Evolutionary conservation across 2,888 invertebrate species (phyloP).

Genomic region (Ptychoptera albimana): DNA sequence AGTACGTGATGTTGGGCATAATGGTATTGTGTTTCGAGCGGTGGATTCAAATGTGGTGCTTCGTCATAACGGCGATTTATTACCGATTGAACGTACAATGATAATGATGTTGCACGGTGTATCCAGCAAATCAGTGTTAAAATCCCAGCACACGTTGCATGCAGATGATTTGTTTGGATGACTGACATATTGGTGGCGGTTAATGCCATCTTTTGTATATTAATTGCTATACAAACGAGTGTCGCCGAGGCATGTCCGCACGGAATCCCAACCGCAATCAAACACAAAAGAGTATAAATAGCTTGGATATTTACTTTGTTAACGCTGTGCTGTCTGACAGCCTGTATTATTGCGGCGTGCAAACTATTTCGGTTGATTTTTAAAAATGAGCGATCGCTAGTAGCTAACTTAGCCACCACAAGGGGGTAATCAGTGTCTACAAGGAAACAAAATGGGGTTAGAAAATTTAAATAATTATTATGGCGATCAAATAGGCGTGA

Average conservation of each 20-base stretch:
- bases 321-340: constrained; percentile 32
- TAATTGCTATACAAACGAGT: constrained; percentile 40
- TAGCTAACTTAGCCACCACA: constrained; percentile 24
- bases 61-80: constrained; percentile 38
- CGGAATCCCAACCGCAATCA: constrained; percentile 40
- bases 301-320: constrained; percentile 36
- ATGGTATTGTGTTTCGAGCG: constrained; percentile 35
- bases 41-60: constrained; percentile 48
- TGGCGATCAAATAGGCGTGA: constrained; percentile 39
- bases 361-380: neutral
- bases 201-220: constrained; percentile 39
- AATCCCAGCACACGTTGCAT: constrained; percentile 40
- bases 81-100: constrained; percentile 39
- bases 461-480: constrained; percentile 31
- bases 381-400: constrained; percentile 5
- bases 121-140: constrained; percentile 47
- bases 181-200: constrained; percentile 25
- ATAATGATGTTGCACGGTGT: constrained; percentile 38
- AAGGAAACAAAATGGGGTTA: constrained; percentile 36
- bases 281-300: constrained; percentile 36
- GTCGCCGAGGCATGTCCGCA: constrained; percentile 43
- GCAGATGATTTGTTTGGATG: constrained; percentile 33
- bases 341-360: constrained; percentile 19
- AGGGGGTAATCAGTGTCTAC: constrained; percentile 31
- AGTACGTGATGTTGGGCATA: constrained; percentile 38